phyloP scores from a whole-genome alignment of 2,888 invertebrate species.

The Ormyrus nitidulus region DNA sequence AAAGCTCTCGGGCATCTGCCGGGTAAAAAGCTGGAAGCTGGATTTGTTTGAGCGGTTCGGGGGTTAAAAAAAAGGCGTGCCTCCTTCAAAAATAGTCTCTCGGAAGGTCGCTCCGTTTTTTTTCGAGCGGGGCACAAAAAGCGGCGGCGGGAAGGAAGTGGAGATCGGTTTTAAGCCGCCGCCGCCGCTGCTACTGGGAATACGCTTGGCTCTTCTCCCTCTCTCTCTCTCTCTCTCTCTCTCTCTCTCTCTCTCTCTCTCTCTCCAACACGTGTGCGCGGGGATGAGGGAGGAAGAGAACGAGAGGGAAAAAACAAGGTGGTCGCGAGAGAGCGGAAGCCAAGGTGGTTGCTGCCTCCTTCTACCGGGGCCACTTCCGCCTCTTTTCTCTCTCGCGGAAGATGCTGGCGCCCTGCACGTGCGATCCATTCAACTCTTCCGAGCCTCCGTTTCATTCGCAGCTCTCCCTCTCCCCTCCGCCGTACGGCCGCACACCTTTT shows the following conservation, averaged over 20 bases:
- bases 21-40: too few species aligned
- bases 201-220: constrained; percentile 24
- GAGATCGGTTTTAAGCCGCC: too few species aligned
- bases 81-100: too few species aligned
- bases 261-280: not conserved
- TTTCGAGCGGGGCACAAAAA: not conserved
- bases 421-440: constrained; percentile 41
- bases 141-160: not conserved
- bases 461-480: not conserved
- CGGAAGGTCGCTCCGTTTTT: not conserved
- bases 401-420: constrained; percentile 37
- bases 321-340: constrained; percentile 69
- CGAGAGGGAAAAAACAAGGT: constrained; percentile 56
- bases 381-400: constrained; percentile 54
- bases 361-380: constrained; percentile 72
- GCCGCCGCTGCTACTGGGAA: not conserved
- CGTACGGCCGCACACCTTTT: constrained; percentile 3
- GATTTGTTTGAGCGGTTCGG: too few species aligned
- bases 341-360: constrained; percentile 74
- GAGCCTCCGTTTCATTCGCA: not conserved
- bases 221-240: constrained; percentile 12
- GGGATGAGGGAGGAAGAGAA: constrained; percentile 29
- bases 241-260: constrained; percentile 17
- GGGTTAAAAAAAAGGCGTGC: too few species aligned
- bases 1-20: too few species aligned